These are phyloP conservation scores for Drosophila meridiana DNA, from an alignment of 2,888 invertebrate species.

Conservation along the genomic window DNA sequence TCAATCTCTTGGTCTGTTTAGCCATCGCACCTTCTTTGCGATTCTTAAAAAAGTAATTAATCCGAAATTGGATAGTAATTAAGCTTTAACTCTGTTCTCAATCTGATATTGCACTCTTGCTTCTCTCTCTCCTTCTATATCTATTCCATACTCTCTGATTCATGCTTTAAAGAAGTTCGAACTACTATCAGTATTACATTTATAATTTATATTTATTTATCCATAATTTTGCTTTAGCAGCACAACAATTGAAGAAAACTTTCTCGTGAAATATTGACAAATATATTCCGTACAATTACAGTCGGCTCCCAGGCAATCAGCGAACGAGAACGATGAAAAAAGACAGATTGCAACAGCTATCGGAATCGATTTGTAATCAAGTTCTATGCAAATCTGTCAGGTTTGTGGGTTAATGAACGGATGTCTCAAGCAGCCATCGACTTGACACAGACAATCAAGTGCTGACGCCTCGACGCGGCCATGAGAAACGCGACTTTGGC, in stretches of 20 bases:
- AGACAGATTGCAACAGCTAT: slow-evolving; percentile 26
- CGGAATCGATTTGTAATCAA: slow-evolving; percentile 55
- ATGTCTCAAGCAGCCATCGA: slow-evolving; percentile 56
- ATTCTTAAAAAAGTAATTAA: background rate
- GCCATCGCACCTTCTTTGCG: background rate
- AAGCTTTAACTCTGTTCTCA: background rate
- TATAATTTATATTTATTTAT: background rate
- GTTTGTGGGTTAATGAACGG: slow-evolving; percentile 74
- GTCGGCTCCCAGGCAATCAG: slow-evolving; percentile 1
- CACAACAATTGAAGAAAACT: background rate
- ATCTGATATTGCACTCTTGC: background rate
- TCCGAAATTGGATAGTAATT: background rate
- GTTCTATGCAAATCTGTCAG: slow-evolving; percentile 50
- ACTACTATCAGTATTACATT: background rate
- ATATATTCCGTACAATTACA: background rate
- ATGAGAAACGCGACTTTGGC: slow-evolving; percentile 40
- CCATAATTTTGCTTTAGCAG: background rate
- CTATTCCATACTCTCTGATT: background rate
- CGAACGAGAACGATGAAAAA: background rate
- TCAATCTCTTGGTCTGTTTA: too few relatives aligned
- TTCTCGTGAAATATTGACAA: slow-evolving; percentile 1
- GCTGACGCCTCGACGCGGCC: slow-evolving; percentile 34
- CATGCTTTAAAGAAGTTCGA: background rate
- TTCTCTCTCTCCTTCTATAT: background rate
- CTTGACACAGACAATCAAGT: slow-evolving; percentile 54